Percentiles rank a stretch among this genome's conserved stretches.
These are phyloP conservation scores for Nothoprocta perdicaria DNA, from an alignment of 2,113 vertebrate species.

Conservation along the genomic window DNA sequence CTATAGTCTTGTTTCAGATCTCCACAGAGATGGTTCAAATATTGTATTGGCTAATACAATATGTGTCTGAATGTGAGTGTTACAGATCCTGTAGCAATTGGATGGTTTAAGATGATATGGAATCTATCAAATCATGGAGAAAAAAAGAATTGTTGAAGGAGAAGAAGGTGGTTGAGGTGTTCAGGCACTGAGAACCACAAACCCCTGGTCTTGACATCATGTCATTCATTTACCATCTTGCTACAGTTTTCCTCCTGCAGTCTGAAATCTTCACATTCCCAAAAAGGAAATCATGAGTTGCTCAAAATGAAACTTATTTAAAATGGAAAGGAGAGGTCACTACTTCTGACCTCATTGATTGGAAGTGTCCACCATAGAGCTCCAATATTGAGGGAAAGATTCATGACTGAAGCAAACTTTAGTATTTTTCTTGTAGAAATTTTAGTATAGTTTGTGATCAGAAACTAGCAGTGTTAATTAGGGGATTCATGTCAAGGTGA, in stretches of 20 bases:
- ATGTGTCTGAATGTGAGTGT: neutral
- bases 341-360: neutral
- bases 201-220: neutral
- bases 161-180: neutral
- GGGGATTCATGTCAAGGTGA: neutral
- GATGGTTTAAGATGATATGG: neutral
- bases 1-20: neutral
- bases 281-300: neutral
- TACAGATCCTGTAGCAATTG: neutral
- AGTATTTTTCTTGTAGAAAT: neutral
- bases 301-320: neutral
- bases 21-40: neutral
- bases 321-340: neutral
- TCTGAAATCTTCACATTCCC: neutral
- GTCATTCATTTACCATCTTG: neutral
- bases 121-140: neutral
- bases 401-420: neutral
- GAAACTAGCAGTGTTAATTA: neutral
- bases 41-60: neutral
- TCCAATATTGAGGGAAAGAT: neutral
- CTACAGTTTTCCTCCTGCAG: neutral
- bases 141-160: neutral
- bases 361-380: neutral
- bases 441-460: neutral
- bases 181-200: neutral